Conservation (phyloP, 2,888 invertebrate genomes). For the Agrochola circellaris region DNA sequence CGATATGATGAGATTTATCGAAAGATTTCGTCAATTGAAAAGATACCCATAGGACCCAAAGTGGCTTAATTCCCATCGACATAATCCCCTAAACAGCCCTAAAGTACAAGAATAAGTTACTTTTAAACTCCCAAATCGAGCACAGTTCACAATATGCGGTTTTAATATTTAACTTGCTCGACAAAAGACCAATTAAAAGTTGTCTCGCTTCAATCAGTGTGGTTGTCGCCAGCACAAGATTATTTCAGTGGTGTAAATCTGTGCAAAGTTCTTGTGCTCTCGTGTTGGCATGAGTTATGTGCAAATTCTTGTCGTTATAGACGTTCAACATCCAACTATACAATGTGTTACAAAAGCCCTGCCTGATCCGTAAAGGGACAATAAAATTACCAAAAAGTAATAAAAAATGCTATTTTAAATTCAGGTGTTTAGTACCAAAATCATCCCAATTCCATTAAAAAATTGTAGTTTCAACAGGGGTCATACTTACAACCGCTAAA, state of each 20-base stretch:
- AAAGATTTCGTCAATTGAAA: neutral
- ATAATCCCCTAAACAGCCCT: neutral
- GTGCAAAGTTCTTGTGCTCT: neutral
- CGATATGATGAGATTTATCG: neutral
- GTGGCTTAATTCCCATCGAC: neutral
- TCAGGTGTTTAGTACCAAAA: too few species aligned
- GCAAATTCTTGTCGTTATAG: too few species aligned
- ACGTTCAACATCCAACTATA: too few species aligned
- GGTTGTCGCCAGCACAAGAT: neutral
- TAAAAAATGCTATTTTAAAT: too few species aligned
- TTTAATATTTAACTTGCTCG: constrained; percentile 22
- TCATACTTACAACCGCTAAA: too few species aligned
- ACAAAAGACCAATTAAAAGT: constrained; percentile 54
- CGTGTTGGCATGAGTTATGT: too few species aligned
- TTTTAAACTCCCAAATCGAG: neutral
- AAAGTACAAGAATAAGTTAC: neutral
- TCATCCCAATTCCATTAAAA: too few species aligned
- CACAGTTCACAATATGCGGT: constrained; percentile 12
- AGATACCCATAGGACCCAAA: neutral
- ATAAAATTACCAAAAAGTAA: too few species aligned
- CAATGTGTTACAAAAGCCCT: too few species aligned
- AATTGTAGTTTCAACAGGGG: too few species aligned
- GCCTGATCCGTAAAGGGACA: too few species aligned
- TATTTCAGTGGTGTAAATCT: constrained; percentile 27
- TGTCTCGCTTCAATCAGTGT: constrained; percentile 24